Evolutionary conservation across 2,797 vertebrate species (phyloP), one percentile per base, ranked within the genome.

Genomic region (Amniataba percoides): DNA sequence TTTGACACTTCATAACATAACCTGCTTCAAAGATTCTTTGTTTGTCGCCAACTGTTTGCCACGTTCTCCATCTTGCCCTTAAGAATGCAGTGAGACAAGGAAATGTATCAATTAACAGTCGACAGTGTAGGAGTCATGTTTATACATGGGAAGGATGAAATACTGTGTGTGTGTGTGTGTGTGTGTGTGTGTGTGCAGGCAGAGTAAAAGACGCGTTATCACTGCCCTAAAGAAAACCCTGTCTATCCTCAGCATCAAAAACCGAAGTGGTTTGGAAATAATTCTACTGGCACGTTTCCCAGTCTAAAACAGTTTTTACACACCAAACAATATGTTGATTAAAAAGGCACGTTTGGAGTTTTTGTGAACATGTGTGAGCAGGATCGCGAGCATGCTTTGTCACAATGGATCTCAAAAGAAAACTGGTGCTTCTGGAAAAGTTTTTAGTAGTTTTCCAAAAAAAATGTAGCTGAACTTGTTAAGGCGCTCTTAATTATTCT

Each of bases 111-210:
- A 80, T 83, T 81, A 82, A 84, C 60, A 70, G 77, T 58, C 11
- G 5, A 76, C 18, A 36, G 60, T 88, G 89, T 82, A 77, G 87
- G 80, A 86, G 83, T 87, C 75, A 64, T 84, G 85, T 87, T 89
- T 81, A 72, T 80, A 85, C 85, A 88, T 21, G 49, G 68, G 65
- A 82, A 73, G 45, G 52, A 86, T 78, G 39, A 78, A 80, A 67
- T 79, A 51, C 69, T 68, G 68, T 55, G 60, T 45, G 75, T 71
- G 67, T 49, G 52, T 66, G 56, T 60, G 63, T 67, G 64, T 75
- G 62, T 52, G 62, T 48, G 56, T 25, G 36, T 42, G 42, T 42
- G 36, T 25, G 11, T 39, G 21, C 16, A n/a, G 11, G 23, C 11
- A 49, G 9, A 36, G 39, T 34, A 34, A 55, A 46, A 39, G 18